Evolutionary conservation across 2,888 invertebrate genomes (phyloP).

Genomic region (Metopia argyrocephala): DNA sequence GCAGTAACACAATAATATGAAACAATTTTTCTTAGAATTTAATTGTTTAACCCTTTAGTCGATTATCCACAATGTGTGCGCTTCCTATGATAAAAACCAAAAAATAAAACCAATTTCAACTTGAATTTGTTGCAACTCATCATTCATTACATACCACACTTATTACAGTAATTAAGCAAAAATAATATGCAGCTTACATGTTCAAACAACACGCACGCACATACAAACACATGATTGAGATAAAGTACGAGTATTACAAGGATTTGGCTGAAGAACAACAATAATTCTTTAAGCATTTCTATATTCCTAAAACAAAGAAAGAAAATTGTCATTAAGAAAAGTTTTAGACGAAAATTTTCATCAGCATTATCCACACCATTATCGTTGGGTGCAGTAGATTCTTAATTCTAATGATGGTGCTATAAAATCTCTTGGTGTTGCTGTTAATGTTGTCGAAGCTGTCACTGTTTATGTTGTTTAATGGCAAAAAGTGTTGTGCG

Average conservation of each 20-base stretch:
- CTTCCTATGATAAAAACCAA: neutral
- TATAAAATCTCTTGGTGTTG: no score
- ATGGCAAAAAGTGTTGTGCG: constrained; percentile 38
- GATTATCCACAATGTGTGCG: no score
- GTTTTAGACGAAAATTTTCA: constrained; percentile 37
- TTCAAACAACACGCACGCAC: neutral
- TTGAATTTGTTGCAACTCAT: constrained; percentile 56
- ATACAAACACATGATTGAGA: neutral
- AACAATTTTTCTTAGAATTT: no score
- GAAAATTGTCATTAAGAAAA: constrained; percentile 49
- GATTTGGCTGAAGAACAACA: constrained; percentile 22
- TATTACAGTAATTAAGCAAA: constrained; percentile 61
- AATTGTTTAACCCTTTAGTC: no score
- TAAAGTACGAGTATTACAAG: constrained; percentile 36
- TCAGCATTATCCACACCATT: constrained; percentile 35
- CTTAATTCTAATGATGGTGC: constrained; percentile 24
- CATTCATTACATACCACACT: constrained; percentile 36
- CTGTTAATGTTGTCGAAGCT: constrained; percentile 15
- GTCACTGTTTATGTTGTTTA: constrained; percentile 31
- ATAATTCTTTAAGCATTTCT: constrained; percentile 43
- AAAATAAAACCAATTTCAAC: neutral
- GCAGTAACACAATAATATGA: no score
- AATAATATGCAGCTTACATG: constrained; percentile 46
- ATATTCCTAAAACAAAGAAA: constrained; percentile 11
- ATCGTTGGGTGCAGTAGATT: neutral